These are phyloP conservation scores for Sinhomidia bicolor DNA, from an alignment of 2,888 invertebrate genomes.

Conservation along the genomic window DNA sequence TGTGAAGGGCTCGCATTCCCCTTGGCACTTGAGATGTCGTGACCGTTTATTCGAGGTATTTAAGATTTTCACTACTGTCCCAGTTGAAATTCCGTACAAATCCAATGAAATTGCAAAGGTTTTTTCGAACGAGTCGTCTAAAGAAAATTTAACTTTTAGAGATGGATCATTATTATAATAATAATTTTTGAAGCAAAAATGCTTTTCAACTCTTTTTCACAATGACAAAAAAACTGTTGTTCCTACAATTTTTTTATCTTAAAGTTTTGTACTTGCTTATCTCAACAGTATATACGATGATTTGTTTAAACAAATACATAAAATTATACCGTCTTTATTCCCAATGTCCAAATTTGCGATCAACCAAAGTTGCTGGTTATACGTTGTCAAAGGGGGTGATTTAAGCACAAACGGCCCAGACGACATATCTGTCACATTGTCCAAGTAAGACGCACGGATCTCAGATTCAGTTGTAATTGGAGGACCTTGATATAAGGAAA, in stretches of 20 bases:
- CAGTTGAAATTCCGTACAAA: slow-evolving; percentile 76
- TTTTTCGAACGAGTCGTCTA: slow-evolving; percentile 95
- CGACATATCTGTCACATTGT: slow-evolving; percentile 81
- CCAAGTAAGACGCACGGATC: slow-evolving; percentile 83
- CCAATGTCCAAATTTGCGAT: slow-evolving; percentile 92
- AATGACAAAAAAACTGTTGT: not conserved
- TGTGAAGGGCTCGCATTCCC: slow-evolving; percentile 91
- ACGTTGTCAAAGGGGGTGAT: slow-evolving; percentile 92
- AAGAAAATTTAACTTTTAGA: slow-evolving; percentile 79
- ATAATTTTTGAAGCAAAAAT: not conserved
- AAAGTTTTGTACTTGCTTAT: not conserved
- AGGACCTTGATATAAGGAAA: slow-evolving; percentile 85
- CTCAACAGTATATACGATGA: not conserved
- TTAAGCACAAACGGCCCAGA: slow-evolving; percentile 91
- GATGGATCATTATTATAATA: not conserved
- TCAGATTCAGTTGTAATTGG: slow-evolving; percentile 89
- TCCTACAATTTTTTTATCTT: not conserved
- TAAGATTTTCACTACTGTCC: slow-evolving; percentile 76
- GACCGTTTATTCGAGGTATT: slow-evolving; percentile 83
- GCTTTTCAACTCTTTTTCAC: not conserved
- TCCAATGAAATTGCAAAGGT: slow-evolving; percentile 91
- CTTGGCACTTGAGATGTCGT: slow-evolving; percentile 89
- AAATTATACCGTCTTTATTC: slow-evolving; percentile 88
- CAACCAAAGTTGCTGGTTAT: slow-evolving; percentile 96
- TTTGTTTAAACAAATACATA: not conserved